phyloP scores from a whole-genome alignment of 2,113 vertebrate genomes.

The Himantopus leucocephalus region DNA sequence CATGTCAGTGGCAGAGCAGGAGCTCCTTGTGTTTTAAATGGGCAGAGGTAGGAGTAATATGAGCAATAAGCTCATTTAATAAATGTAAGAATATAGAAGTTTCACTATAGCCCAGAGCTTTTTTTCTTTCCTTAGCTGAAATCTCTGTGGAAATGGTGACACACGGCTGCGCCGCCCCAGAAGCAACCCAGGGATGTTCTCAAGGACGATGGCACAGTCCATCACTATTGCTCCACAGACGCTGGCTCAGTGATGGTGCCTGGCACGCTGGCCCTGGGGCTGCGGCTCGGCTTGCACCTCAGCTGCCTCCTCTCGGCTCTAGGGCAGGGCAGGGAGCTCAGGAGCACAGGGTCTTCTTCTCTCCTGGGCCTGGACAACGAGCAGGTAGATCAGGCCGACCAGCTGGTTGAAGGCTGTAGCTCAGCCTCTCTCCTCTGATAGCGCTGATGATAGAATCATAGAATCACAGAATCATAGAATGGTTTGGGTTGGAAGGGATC shows the following conservation, averaged over 20 bases:
- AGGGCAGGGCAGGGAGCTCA: not conserved
- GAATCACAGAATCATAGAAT: no score
- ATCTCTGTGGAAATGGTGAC: rapidly evolving
- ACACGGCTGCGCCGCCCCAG: rapidly evolving
- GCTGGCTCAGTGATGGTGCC: rapidly evolving
- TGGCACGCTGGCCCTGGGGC: rapidly evolving
- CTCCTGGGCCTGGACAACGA: not conserved
- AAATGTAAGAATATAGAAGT: not conserved
- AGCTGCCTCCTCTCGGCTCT: not conserved
- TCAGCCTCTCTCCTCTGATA: not conserved
- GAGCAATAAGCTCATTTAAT: not conserved
- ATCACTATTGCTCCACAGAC: rapidly evolving
- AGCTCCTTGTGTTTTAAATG: not conserved
- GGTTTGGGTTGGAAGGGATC: no score
- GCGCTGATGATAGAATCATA: no score
- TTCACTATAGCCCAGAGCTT: rapidly evolving
- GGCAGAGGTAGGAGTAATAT: not conserved
- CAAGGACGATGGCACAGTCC: no score
- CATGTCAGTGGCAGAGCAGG: not conserved
- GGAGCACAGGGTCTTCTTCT: not conserved
- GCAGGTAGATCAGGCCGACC: not conserved
- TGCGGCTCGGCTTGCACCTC: rapidly evolving
- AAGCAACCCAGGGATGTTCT: not conserved
- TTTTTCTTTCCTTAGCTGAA: not conserved
- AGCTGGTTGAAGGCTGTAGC: not conserved